Base-by-base conservation (phyloP, 2,888 invertebrate species). In the Orthosia gracilis region DNA sequence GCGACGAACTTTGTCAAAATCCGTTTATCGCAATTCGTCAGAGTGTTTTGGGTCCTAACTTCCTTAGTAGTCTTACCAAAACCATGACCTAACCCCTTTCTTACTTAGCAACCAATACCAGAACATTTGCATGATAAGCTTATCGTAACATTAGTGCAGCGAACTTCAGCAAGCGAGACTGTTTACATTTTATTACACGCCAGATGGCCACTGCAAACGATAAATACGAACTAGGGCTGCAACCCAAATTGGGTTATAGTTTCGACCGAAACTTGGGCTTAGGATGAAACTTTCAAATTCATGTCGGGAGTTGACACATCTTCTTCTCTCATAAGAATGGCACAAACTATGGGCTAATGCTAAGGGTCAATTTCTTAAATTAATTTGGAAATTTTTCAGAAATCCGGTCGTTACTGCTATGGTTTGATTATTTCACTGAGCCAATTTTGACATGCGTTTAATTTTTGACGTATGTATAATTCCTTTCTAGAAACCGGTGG, bases 181-280 rank as follows among this genome's bases (percentile, higher is more conserved):
- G 80, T 81, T 81, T 80, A 72, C 84, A 57, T 80, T 67, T 59
- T 67, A 80, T 83, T 81, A 79, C 84, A 83, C 80, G 67, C 80
- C 84, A 83, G 74, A 81, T 81, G 80, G 69, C 80, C 84, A 1
- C 40, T 59, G 12, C 18, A 31, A 64, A 61, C 84, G 84, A 81
- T 81, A 74, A 73, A 73, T 73, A 79, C 65, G n/a, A 50, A 67
- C 50, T 74, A 81, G 84, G 57, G 84, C 12, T 73, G 84, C 15
- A n/a, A 49, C 47, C 5, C 4, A 62, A 66, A 57, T 54, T 54
- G 21, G 55, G 45, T 62, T 58, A 7, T 31, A 50, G 66, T 73
- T 80, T 73, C 54, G 67, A 59, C 67, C 67, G 26, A 83, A 63
- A 67, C 80, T 49, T 23, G 9, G 57, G 66, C 15, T 52, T 23